Percentiles rank a stretch among this genome's conserved stretches.
Evolutionary conservation across 1,140 invertebrate species (phyloP).

Genomic region (Euschistus heros): DNA sequence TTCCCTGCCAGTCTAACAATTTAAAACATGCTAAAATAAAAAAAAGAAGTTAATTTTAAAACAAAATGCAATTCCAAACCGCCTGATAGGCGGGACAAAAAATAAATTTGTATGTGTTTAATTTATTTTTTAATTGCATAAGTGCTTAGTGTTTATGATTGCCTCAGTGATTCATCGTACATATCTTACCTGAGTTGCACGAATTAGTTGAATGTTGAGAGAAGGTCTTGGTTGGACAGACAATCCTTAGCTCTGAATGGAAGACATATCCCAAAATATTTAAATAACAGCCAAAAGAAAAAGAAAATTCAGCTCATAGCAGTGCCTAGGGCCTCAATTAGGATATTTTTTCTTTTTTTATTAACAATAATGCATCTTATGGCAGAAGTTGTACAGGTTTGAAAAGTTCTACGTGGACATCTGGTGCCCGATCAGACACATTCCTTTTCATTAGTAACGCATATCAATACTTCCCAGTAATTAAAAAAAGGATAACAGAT

Average conservation of each 20-base stretch:
- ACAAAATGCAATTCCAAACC: conserved; percentile 7
- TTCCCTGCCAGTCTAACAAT: conserved; percentile 10
- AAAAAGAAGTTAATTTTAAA: not conserved
- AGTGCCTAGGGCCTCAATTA: conserved; percentile 14
- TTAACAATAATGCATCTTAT: not conserved
- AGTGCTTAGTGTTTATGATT: conserved; percentile 3
- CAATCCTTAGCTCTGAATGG: conserved; percentile 53
- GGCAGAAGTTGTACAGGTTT: not conserved
- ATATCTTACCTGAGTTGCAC: conserved; percentile 51
- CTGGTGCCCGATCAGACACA: too few relatives aligned
- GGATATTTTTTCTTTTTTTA: conserved; percentile 1
- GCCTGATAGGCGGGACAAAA: not conserved
- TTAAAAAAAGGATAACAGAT: too few relatives aligned
- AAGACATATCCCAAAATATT: conserved; percentile 18
- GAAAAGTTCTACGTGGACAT: too few relatives aligned
- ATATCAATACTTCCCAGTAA: too few relatives aligned
- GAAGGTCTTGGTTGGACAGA: conserved; percentile 57
- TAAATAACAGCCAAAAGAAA: conserved; percentile 15
- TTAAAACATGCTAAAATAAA: conserved; percentile 10
- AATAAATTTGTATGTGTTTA: not conserved
- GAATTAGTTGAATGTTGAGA: conserved; percentile 57
- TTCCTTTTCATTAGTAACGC: too few relatives aligned
- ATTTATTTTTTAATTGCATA: not conserved
- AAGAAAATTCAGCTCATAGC: conserved; percentile 14
- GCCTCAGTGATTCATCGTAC: not conserved